Evolutionary conservation across 2,888 invertebrate species (phyloP).

Genomic region (Prostheceraeus crozeri): DNA sequence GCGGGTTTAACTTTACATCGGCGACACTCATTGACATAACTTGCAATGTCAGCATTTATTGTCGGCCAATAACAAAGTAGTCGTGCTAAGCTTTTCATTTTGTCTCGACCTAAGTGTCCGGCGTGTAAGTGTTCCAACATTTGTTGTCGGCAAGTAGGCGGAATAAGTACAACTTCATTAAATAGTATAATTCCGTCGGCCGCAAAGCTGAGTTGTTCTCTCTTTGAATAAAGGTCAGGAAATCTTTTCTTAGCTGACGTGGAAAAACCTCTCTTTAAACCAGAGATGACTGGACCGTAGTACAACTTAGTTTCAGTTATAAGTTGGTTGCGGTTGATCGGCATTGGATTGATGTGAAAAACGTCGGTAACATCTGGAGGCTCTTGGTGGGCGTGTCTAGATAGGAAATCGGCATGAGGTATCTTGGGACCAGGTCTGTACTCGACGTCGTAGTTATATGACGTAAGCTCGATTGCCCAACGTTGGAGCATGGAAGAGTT

Average conservation of each 20-base stretch:
- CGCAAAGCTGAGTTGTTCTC: too few relatives aligned
- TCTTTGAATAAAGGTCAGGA: too few relatives aligned
- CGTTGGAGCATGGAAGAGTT: slow-evolving; percentile 20
- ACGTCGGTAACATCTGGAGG: slow-evolving; percentile 1
- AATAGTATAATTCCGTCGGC: slow-evolving; percentile 12
- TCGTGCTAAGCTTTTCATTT: slow-evolving; percentile 8
- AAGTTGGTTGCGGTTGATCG: slow-evolving; percentile 1
- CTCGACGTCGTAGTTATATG: slow-evolving; percentile 7
- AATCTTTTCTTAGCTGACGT: slow-evolving; percentile 20
- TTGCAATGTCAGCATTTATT: not conserved
- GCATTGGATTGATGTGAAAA: slow-evolving; percentile 5
- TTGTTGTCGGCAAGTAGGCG: not conserved
- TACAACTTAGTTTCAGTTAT: slow-evolving; percentile 1
- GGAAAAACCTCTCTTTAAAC: slow-evolving; percentile 9
- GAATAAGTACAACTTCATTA: slow-evolving; percentile 3
- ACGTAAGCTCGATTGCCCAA: slow-evolving; percentile 20
- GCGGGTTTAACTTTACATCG: slow-evolving; percentile 2
- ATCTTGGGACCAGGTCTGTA: slow-evolving; percentile 9
- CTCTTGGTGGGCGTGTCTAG: slow-evolving; percentile 7
- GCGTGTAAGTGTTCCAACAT: slow-evolving; percentile 10
- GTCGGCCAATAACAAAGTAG: slow-evolving; percentile 3
- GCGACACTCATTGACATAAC: not conserved
- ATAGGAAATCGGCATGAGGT: slow-evolving; percentile 22
- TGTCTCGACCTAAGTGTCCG: slow-evolving; percentile 5
- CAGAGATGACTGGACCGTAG: slow-evolving; percentile 15